These are phyloP conservation scores for Stegostoma tigrinum DNA, from an alignment of 2,113 vertebrate species.

Conservation along the genomic window DNA sequence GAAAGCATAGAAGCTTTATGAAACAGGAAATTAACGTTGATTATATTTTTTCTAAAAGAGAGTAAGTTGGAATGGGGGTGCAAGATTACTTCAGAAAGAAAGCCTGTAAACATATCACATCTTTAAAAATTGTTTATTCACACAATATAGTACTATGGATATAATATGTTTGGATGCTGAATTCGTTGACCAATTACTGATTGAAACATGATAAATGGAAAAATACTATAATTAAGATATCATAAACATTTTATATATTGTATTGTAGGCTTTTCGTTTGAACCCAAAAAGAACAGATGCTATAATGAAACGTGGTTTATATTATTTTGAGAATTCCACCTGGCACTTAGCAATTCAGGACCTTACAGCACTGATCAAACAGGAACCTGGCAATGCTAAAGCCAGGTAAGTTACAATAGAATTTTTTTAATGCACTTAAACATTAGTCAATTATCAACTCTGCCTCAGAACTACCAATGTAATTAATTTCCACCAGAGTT, in stretches of 20 bases:
- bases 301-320: conserved; percentile 54
- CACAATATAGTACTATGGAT: neutral
- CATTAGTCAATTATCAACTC: neutral
- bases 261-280: conserved; percentile 41
- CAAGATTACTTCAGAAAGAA: neutral
- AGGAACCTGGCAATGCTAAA: conserved; percentile 48
- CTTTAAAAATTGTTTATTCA: neutral
- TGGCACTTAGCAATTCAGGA: conserved; percentile 55
- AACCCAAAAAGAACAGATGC: conserved; percentile 58
- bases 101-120: neutral
- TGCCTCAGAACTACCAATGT: neutral
- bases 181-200: neutral
- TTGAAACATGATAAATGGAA: neutral
- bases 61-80: neutral
- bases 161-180: neutral
- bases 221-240: neutral
- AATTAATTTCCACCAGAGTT: neutral
- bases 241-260: neutral
- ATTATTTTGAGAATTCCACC: conserved; percentile 50
- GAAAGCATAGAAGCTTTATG: neutral
- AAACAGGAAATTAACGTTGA: neutral
- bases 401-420: conserved; percentile 52
- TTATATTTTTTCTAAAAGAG: neutral
- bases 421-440: neutral
- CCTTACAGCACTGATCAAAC: conserved; percentile 58